Evolutionary conservation across 2,113 vertebrate genomes (phyloP).

Genomic region (Myodes glareolus): DNA sequence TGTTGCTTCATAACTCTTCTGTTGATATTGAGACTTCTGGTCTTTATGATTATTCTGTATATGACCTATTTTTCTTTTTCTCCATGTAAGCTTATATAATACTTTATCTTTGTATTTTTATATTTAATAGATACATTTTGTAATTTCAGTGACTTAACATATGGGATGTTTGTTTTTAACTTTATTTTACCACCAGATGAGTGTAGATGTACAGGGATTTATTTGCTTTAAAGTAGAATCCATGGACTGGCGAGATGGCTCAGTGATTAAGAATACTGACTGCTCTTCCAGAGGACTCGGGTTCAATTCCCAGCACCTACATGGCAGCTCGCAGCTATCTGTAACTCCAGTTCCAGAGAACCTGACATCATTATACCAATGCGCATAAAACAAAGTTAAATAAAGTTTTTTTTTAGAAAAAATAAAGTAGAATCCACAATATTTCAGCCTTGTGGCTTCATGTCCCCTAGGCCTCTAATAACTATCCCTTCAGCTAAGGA

Average conservation of each 20-base stretch:
- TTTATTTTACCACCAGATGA: neutral
- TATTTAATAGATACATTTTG: neutral
- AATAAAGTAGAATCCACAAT: neutral
- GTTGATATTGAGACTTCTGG: neutral
- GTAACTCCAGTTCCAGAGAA: too few relatives aligned
- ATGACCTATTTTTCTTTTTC: neutral
- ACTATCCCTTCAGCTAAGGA: neutral
- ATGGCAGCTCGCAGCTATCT: too few relatives aligned
- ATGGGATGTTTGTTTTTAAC: neutral
- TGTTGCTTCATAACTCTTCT: neutral
- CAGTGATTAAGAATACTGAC: too few relatives aligned
- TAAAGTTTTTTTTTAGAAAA: too few relatives aligned
- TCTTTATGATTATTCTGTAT: conserved; percentile 10
- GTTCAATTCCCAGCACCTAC: too few relatives aligned
- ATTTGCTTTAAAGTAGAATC: neutral
- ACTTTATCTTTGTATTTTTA: neutral
- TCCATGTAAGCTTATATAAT: neutral
- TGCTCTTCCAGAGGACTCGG: too few relatives aligned
- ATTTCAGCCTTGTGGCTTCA: neutral
- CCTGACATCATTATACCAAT: too few relatives aligned
- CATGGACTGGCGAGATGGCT: neutral
- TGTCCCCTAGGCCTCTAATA: neutral
- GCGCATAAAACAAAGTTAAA: too few relatives aligned
- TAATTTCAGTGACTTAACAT: conserved; percentile 17
- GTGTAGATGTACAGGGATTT: neutral